These are phyloP conservation scores for Thysanoteuthis rhombus DNA, from an alignment of 2,888 invertebrate genomes.

Conservation along the genomic window DNA sequence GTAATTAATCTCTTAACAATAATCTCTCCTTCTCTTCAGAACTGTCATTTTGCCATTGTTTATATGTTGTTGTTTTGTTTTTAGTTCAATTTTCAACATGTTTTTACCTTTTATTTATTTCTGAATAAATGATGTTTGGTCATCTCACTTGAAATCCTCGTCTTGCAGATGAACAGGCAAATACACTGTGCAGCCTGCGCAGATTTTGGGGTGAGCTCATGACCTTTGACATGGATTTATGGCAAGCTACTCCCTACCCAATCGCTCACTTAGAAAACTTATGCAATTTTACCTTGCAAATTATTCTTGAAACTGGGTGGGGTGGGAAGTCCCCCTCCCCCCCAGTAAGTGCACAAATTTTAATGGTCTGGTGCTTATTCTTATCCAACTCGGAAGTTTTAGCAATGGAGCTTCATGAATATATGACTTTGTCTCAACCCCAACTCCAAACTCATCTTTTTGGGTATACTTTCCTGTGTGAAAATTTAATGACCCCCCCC, in stretches of 20 bases:
- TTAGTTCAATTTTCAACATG: not conserved
- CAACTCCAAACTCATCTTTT: too few relatives aligned
- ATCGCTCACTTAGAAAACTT: not conserved
- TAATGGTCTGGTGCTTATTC: not conserved
- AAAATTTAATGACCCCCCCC: too few relatives aligned
- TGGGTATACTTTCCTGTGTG: too few relatives aligned
- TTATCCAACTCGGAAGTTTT: not conserved
- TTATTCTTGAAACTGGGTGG: not conserved
- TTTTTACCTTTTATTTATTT: not conserved
- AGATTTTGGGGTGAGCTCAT: not conserved
- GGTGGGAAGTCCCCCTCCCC: not conserved
- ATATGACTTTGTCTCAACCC: too few relatives aligned
- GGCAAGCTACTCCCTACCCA: not conserved
- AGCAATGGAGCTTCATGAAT: not conserved
- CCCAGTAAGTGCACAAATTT: not conserved
- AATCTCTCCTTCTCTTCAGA: too few relatives aligned
- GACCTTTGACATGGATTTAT: not conserved
- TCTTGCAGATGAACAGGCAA: not conserved
- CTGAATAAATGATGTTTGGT: not conserved
- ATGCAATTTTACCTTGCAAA: not conserved
- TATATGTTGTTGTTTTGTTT: too few relatives aligned
- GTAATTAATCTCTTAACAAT: too few relatives aligned
- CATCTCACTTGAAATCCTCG: not conserved
- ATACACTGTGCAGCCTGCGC: not conserved
- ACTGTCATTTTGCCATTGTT: too few relatives aligned